Evolutionary conservation across 2,113 vertebrate species (phyloP).

Genomic region (Microcebus tavaratra): DNA sequence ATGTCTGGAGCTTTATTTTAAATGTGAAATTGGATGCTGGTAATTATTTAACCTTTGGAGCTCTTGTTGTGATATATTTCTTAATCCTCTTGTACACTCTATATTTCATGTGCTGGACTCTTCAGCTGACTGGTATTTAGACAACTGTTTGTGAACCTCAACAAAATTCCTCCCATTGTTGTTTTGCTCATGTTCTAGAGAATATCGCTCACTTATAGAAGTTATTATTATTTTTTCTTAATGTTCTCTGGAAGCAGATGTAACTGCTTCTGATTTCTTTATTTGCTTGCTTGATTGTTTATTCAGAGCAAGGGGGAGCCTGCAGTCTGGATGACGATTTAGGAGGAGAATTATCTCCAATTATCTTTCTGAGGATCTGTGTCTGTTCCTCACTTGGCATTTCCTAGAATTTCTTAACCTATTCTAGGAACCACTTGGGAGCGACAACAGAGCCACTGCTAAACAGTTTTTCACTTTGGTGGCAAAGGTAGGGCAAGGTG

Average conservation of each 20-base stretch:
- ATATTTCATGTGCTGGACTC: not conserved
- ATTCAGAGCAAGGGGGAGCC: not conserved
- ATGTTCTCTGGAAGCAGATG: not conserved
- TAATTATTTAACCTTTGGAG: constrained; percentile 6
- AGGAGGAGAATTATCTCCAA: constrained; percentile 5
- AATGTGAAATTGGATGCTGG: not conserved
- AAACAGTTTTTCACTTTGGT: not conserved
- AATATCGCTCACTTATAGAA: not conserved
- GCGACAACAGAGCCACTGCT: not conserved
- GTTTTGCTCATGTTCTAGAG: constrained; percentile 15
- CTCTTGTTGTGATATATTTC: not conserved
- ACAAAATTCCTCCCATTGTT: not conserved
- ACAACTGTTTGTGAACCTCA: not conserved
- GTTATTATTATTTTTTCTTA: not conserved
- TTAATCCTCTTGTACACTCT: not conserved
- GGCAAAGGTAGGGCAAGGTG: not conserved
- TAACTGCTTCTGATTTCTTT: constrained; percentile 44
- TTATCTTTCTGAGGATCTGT: constrained; percentile 10
- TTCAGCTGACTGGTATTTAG: not conserved
- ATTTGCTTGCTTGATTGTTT: constrained; percentile 38
- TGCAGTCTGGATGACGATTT: constrained; percentile 32
- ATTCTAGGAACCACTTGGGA: not conserved
- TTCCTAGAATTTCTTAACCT: constrained; percentile 42
- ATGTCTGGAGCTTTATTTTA: constrained; percentile 42
- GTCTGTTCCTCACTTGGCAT: not conserved